phyloP scores from a whole-genome alignment of 1,140 invertebrate species.

The Drosophila funebris region DNA sequence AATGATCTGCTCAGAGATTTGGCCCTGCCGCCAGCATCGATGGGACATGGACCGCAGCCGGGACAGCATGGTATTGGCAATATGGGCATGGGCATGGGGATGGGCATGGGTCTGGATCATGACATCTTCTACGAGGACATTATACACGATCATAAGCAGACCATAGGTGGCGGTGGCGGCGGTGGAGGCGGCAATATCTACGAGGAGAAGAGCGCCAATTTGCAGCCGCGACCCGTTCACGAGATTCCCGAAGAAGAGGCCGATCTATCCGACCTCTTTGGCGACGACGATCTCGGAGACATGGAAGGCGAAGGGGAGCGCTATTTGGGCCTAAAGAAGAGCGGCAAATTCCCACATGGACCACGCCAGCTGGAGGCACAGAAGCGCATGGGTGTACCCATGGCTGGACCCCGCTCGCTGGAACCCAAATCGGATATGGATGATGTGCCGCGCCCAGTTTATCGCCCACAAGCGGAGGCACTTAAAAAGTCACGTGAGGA shows the following conservation, averaged over 20 bases:
- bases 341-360: slow-evolving; percentile 92
- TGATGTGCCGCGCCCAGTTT: slow-evolving; percentile 66
- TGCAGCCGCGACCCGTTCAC: slow-evolving; percentile 76
- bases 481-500: slow-evolving; percentile 63
- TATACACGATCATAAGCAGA: slow-evolving; percentile 84
- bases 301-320: slow-evolving; percentile 73
- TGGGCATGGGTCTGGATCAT: slow-evolving; percentile 67
- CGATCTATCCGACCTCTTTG: slow-evolving; percentile 75
- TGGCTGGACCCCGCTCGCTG: slow-evolving; percentile 86
- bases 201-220: slow-evolving; percentile 73
- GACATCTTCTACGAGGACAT: slow-evolving; percentile 87
- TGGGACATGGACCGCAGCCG: slow-evolving; percentile 27
- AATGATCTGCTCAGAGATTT: slow-evolving; percentile 67
- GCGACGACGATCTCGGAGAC: slow-evolving; percentile 72
- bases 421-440: slow-evolving; percentile 55
- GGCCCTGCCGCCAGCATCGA: slow-evolving; percentile 33
- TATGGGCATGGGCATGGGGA: slow-evolving; percentile 9
- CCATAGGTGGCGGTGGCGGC: slow-evolving; percentile 52
- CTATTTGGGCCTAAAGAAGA: slow-evolving; percentile 80
- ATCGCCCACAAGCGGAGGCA: slow-evolving; percentile 72
- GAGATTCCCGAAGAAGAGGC: slow-evolving; percentile 75
- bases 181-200: slow-evolving; percentile 50
- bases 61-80: slow-evolving; percentile 35
- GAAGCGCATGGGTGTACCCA: slow-evolving; percentile 84
- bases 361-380: slow-evolving; percentile 88